Evolutionary conservation across 2,888 invertebrate species (phyloP), one percentile per base, ranked within the genome.

Genomic region (Pharmacophagus antenor): DNA sequence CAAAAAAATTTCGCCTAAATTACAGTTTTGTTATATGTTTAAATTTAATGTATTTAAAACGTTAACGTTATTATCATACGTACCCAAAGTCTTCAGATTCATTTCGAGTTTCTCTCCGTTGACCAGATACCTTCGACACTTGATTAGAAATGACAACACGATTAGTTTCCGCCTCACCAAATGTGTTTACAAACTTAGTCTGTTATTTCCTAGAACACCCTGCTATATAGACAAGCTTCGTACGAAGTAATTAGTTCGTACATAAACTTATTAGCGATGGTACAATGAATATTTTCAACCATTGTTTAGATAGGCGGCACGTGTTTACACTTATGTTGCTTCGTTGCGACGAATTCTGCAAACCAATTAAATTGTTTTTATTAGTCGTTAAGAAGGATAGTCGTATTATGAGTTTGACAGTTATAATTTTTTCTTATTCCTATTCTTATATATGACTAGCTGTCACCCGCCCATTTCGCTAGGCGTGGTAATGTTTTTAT

Each of bases 131-230:
- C 27, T 51, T 46, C 50, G 21, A 23, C 1, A n/a, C 42, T 37
- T 46, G 60, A 37, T 46, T 51, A 27, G 10, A 56, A 60, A 60
- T 60, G 60, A 51, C 42, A 23, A n/a, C 6, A 50, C 15, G 23
- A 46, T 8, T 17, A 20, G 60, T 41, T 51, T 42, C n/a, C 55
- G 44, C 25, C 27, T 12, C 17, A 37, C 37, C 27, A 27, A 6
- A 18, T 21, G 21, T 60, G 46, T 60, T 60, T 61, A 56, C 25
- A 61, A 58, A 48, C 27, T 23, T 48, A 27, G 46, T 51, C 58
- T 53, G 54, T 59, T 56, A 51, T 49, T 56, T 50, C 55, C 47
- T 51, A 47, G 49, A 42, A 52, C 5, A 20, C 20, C 31, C 18
- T 51, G 20, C 1, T 50, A 23, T n/a, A 41, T 27, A 44, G n/a